Base-by-base conservation (phyloP, 2,113 vertebrate species). In the Otolemur garnettii region DNA sequence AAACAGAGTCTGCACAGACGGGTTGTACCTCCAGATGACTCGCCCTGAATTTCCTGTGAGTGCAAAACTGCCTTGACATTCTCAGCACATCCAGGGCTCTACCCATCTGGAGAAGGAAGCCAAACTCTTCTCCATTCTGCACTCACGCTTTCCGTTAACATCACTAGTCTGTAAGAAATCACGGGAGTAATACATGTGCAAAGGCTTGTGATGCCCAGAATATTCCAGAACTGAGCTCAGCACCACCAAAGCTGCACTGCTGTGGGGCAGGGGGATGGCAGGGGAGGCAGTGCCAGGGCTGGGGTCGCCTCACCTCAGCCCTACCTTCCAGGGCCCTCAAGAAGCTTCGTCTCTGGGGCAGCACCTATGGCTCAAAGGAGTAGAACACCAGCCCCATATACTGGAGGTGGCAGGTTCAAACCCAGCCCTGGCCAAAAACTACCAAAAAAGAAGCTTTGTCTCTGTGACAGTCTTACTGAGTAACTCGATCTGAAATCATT, bases 381-480 rank as follows among this genome's bases (percentile, higher is more conserved):
- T 50, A 50, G 45, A 10, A 10, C 45, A 50, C 45, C 8, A 9
- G 45, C 7, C 45, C 8, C 45, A 50, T 50, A 9, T 50, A 50
- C 45, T 1, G 1, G 45, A 50, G 45, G 45, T 50, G 45, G 45
- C 45, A 10, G 45, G 45, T 50, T 50, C 45, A 50, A 9, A 50
- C 45, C 10, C 45, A 50, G 45, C 45, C 45, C 45, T 50, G 45
- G 45, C 45, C 45, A 50, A 50, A 2, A 50, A 50, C 45, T 50
- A 50, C 45, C 7, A 50, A 50, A 50, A 50, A 50, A 50, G 10
- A 50, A 50, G 45, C 24, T 38, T n/a, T 14, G 2, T 42, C 26
- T 60, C 84, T 3, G 6, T 0, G 35, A 14, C 9, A 4, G 4
- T 0, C 24, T 62, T 45, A 22, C 12, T 1, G 19, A 24, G 12